phyloP scores from a whole-genome alignment of 2,113 vertebrate species.

The Paramormyrops kingsleyae region DNA sequence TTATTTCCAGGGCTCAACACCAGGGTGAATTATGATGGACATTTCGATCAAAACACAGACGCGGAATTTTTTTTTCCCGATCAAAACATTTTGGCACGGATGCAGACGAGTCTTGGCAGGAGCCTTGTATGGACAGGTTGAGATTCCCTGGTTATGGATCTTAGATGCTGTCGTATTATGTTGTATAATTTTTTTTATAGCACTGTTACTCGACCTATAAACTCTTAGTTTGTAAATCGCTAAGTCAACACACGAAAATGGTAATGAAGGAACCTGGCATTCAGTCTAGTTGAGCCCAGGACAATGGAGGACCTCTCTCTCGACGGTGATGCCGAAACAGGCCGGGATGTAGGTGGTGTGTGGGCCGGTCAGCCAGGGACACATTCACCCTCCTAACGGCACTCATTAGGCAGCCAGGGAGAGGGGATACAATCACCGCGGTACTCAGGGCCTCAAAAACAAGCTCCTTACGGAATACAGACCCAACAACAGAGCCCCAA shows the following conservation, averaged over 20 bases:
- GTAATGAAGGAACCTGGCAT: neutral
- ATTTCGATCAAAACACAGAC: neutral
- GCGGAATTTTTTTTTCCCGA: neutral
- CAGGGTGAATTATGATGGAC: neutral
- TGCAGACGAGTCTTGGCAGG: neutral
- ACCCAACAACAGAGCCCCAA: neutral
- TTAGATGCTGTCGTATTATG: neutral
- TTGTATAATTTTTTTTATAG: neutral
- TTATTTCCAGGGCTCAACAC: neutral
- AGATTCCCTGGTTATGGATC: neutral
- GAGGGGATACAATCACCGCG: constrained; percentile 24
- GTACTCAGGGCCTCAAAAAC: neutral
- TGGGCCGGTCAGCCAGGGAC: neutral
- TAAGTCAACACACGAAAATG: neutral
- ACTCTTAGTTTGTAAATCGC: neutral
- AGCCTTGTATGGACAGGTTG: neutral
- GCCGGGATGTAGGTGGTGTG: neutral
- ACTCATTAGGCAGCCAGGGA: constrained; percentile 23
- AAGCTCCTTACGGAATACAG: neutral
- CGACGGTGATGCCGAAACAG: neutral
- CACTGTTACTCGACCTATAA: neutral
- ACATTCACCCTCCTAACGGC: neutral
- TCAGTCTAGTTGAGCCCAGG: neutral
- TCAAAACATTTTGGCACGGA: neutral
- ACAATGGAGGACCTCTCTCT: no score